Percentiles rank a stretch among this genome's conserved stretches.
These are phyloP conservation scores for Phenganax stokvisi DNA, from an alignment of 92 coral and sea anemone genomes.

Conservation along the genomic window DNA sequence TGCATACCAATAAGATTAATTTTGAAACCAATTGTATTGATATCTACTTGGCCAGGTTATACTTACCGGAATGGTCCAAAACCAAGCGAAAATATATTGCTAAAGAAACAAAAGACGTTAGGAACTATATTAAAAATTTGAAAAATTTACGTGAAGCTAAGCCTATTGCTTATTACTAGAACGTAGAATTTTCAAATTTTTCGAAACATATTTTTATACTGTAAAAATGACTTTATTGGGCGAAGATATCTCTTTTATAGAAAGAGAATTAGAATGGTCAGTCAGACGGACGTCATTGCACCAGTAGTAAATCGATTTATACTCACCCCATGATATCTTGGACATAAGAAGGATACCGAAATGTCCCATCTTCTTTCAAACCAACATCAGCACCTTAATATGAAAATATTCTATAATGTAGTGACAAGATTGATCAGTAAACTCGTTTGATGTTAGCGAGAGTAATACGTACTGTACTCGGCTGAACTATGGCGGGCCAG, in stretches of 20 bases:
- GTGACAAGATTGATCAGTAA: background rate
- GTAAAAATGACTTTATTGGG: too few species aligned
- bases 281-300: too few species aligned
- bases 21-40: background rate
- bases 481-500: background rate
- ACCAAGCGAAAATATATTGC: conserved; percentile 87
- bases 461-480: background rate
- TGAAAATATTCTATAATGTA: background rate
- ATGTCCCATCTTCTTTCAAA: conserved; percentile 75
- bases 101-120: conserved; percentile 23
- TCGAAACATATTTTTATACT: too few species aligned
- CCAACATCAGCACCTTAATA: conserved; percentile 80
- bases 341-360: conserved; percentile 87
- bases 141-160: too few species aligned
- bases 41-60: background rate
- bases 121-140: background rate
- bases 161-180: too few species aligned
- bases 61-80: conserved; percentile 97
- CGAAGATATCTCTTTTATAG: too few species aligned
- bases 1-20: too few species aligned
- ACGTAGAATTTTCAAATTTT: too few species aligned
- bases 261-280: too few species aligned
- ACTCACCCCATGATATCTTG: conserved; percentile 98
- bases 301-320: background rate
- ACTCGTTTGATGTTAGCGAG: background rate